Conservation (phyloP, 2,113 vertebrate species). For the Chloropsis hardwickii region DNA sequence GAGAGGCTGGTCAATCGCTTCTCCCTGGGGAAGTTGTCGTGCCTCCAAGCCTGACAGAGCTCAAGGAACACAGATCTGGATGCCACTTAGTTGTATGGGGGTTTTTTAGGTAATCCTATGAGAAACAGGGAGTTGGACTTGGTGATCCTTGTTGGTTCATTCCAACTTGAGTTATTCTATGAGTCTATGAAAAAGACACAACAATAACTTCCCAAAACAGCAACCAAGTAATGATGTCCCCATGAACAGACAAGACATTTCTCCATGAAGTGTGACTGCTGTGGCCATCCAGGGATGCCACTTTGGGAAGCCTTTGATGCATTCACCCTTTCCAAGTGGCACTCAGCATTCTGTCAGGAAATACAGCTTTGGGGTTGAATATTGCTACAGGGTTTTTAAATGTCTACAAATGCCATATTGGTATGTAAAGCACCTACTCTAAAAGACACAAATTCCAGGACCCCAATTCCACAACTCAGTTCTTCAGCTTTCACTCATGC, state of each 20-base stretch:
- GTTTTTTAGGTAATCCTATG: neutral
- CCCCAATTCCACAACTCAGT: neutral
- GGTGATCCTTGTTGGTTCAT: neutral
- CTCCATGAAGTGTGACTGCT: neutral
- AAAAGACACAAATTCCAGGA: neutral
- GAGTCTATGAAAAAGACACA: neutral
- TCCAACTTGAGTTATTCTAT: neutral
- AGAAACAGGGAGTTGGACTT: neutral
- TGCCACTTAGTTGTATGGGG: neutral
- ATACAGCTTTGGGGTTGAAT: fast-evolving
- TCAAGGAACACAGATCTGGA: neutral
- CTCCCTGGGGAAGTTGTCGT: fast-evolving
- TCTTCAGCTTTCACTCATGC: neutral
- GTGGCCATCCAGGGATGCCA: neutral
- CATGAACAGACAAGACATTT: neutral
- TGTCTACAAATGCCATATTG: neutral
- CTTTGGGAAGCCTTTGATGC: neutral
- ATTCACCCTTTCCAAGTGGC: neutral
- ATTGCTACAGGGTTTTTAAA: neutral
- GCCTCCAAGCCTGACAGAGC: neutral
- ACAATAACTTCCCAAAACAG: neutral
- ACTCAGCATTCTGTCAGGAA: neutral
- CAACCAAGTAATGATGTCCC: neutral
- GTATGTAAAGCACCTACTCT: neutral
- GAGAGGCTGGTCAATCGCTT: fast-evolving